Conservation (phyloP, 2,113 vertebrate species). For the Actenoides hombroni region DNA sequence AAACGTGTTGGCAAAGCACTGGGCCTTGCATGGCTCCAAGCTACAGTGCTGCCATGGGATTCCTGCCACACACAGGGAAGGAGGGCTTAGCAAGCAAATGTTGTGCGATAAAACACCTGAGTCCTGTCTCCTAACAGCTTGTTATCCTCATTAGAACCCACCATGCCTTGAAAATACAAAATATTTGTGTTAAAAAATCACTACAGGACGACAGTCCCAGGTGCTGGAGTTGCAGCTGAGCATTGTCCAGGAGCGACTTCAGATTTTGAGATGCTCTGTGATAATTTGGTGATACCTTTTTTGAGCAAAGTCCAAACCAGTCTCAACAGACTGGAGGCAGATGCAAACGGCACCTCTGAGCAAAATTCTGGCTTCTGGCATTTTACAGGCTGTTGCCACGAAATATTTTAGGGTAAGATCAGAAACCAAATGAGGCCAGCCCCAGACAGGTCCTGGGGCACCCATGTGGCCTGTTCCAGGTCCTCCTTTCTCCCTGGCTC, state of each 20-base stretch:
- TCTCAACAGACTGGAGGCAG: neutral
- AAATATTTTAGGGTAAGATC: neutral
- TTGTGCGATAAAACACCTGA: neutral
- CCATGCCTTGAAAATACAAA: neutral
- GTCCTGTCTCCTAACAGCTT: neutral
- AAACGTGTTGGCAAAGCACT: neutral
- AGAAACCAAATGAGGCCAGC: neutral
- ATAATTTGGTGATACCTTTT: neutral
- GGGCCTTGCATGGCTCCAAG: neutral
- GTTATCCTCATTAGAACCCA: neutral
- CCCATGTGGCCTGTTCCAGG: rapidly evolving
- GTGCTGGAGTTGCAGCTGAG: neutral
- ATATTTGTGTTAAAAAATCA: neutral
- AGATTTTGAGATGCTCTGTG: neutral
- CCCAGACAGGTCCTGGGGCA: neutral
- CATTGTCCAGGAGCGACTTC: rapidly evolving
- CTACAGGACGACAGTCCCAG: neutral
- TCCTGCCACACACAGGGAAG: rapidly evolving
- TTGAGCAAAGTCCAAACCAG: neutral
- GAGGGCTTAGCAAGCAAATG: neutral
- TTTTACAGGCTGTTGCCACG: neutral
- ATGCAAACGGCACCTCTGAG: neutral
- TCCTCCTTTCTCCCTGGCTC: neutral
- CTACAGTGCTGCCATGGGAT: too few species aligned
- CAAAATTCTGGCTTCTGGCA: neutral